Evolutionary conservation across 2,797 vertebrate genomes (phyloP), one percentile per base, ranked within the genome.

Genomic region (Pogoniulus pusillus): DNA sequence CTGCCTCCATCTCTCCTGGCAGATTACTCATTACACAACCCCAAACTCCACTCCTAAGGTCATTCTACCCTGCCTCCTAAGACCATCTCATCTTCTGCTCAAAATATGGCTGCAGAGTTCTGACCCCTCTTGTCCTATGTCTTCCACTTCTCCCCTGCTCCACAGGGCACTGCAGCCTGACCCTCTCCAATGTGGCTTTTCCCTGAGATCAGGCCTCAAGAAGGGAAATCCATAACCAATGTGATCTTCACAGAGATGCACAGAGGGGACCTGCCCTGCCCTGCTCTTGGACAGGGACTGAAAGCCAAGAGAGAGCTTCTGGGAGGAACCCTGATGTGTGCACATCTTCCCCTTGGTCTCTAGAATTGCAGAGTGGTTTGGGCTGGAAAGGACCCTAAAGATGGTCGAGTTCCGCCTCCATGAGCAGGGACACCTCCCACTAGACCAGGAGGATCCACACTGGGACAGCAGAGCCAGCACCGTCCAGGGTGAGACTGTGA

Each of bases 391-490:
- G 60, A 30, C 37, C 37, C 30, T 62, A 27, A 14, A 62, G 60
- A 39, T 13, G 8, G 29, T 29, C 17, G 20, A 30, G 27, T 62
- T 62, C 35, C 60, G 39, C 37, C 27, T 29, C 16, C 37, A 20
- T 9, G 37, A 18, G 37, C 60, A 41, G 60, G 18, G 37, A 45
- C 30, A 45, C 41, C 30, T n/a, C 29, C 63, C 30, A 32, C 30
- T 17, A 24, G 20, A 65, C 14, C 39, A 43, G 29, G 27, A n/a
- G 62, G 62, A 43, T 23, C 62, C 64, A 65, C 32, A 9, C 0
- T 3, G 34, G 63, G n/a, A 89, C 74, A 92, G 53, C 55, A 93
- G 79, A 5, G 37, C 24, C 80, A 89, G 86, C 76, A 80, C 85
- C 26, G 62, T n/a, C 84, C 49, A 51, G 89, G 92, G 58, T 8